Evolutionary conservation across 1,140 invertebrate genomes (phyloP), one percentile per base, ranked within the genome.

Genomic region (Drosophila grimshawi): DNA sequence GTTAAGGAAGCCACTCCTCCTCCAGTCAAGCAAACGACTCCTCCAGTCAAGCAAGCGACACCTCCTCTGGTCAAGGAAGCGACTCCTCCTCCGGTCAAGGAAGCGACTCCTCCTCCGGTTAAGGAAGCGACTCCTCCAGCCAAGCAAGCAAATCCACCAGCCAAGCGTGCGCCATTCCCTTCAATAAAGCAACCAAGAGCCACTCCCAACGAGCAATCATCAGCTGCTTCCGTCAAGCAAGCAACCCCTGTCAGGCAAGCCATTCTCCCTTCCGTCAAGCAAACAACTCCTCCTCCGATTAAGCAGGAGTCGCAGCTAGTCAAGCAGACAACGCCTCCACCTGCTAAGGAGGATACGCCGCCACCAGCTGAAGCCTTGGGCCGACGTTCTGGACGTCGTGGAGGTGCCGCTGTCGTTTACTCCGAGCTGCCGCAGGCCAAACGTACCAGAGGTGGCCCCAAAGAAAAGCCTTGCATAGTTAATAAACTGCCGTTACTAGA

Each of bases 341-440:
- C 69, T 35, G 43, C n/a, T 8, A 74, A 74, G 3, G 60, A 78
- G 45, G 51, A 66, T n/a, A 43, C 69, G 0, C 41, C 74, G 5
- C 63, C 49, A 1, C 39, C 49, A 4, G 35, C 67, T 29, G 68
- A 76, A n/a, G 45, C 65, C 8, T 59, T 48, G 4, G 71, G 72
- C 0, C 79, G 90, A 11, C 90, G 90, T 4, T 92, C 90, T 4
- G 85, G 90, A 8, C 78, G 90, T 10, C 81, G 90, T 4, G 78
- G 90, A 6, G 90, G 83, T 27, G 67, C 81, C 1, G 63, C 81
- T 4, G 83, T 91, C 0, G 72, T 81, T 4, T 67, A 86, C 53
- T 69, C 85, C 2, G 90, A 92, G 33, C 35, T 90, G 4, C 79
- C 80, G 2, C 90, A 90, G 51, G 72, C 81, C 2, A 92, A 92